Percentiles rank a stretch among this genome's conserved stretches.
These are phyloP conservation scores for Timema podura DNA, from an alignment of 2,888 invertebrate genomes.

Conservation along the genomic window DNA sequence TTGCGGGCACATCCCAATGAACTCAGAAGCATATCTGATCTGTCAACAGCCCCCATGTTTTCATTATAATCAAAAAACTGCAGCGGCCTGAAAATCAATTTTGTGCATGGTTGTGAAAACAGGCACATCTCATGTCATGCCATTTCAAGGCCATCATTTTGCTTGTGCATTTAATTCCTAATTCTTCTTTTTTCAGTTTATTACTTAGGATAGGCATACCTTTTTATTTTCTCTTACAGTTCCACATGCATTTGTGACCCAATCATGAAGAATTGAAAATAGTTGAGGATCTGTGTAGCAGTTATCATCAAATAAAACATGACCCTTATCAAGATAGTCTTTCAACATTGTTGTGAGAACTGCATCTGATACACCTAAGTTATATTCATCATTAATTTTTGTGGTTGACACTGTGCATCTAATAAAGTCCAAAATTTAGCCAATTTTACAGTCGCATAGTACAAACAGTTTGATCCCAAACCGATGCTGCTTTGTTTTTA, in stretches of 20 bases:
- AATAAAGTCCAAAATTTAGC: not conserved
- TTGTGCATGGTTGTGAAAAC: not conserved
- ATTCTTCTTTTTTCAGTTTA: not conserved
- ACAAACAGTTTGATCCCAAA: constrained; percentile 11
- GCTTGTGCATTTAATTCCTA: not conserved
- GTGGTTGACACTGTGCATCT: not conserved
- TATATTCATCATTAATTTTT: not conserved
- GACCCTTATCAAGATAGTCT: not conserved
- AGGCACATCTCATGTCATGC: not conserved
- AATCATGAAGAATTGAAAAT: not conserved
- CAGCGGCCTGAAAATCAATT: not conserved
- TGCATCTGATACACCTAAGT: not conserved
- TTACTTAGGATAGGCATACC: not conserved
- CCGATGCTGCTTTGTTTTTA: constrained; percentile 7
- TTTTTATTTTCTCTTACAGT: constrained; percentile 5
- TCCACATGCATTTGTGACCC: not conserved
- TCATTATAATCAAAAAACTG: too few species aligned
- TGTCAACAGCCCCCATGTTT: too few species aligned
- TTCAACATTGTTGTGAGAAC: not conserved
- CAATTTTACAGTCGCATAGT: not conserved
- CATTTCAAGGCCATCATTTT: not conserved
- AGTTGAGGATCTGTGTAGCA: not conserved
- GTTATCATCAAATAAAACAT: not conserved
- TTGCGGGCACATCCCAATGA: too few species aligned
- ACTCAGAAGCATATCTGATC: too few species aligned